These are phyloP conservation scores for Pseudanteris insignis DNA, from an alignment of 2,888 invertebrate species.

Conservation along the genomic window DNA sequence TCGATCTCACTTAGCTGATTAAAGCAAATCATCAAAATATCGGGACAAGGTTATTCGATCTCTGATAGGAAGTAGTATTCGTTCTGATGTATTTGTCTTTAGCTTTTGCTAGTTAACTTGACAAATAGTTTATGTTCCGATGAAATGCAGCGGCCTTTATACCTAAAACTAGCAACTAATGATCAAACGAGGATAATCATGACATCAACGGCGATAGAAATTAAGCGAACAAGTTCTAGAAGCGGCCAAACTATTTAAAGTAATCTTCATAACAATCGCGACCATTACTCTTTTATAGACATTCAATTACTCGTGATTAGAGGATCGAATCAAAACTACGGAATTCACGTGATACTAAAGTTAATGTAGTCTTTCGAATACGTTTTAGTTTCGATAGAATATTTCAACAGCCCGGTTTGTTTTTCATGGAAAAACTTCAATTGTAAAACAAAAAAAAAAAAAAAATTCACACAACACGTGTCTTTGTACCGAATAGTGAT, in stretches of 20 bases:
- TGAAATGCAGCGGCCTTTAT: slow-evolving; percentile 25
- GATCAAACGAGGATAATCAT: slow-evolving; percentile 31
- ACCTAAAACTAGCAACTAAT: slow-evolving; percentile 20
- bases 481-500: too few relatives aligned
- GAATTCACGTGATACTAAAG: slow-evolving; percentile 25
- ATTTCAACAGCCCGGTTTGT: too few relatives aligned
- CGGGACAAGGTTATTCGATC: too few relatives aligned
- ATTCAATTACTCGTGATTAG: slow-evolving; percentile 22
- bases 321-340: slow-evolving; percentile 31
- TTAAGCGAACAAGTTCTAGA: slow-evolving; percentile 55
- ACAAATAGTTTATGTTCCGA: slow-evolving; percentile 6
- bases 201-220: slow-evolving; percentile 40
- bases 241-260: slow-evolving; percentile 59
- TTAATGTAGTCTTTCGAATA: slow-evolving; percentile 12
- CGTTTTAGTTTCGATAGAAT: too few relatives aligned
- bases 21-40: too few relatives aligned
- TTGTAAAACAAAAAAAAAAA: too few relatives aligned
- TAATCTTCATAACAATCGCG: slow-evolving; percentile 56
- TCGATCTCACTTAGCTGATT: too few relatives aligned
- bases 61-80: too few relatives aligned
- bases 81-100: too few relatives aligned
- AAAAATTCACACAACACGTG: too few relatives aligned
- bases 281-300: slow-evolving; percentile 51
- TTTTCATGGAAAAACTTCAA: too few relatives aligned
- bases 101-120: too few relatives aligned